Evolutionary conservation across 2,888 invertebrate genomes (phyloP), one percentile per base, ranked within the genome.

Genomic region (Celastrina argiolus): DNA sequence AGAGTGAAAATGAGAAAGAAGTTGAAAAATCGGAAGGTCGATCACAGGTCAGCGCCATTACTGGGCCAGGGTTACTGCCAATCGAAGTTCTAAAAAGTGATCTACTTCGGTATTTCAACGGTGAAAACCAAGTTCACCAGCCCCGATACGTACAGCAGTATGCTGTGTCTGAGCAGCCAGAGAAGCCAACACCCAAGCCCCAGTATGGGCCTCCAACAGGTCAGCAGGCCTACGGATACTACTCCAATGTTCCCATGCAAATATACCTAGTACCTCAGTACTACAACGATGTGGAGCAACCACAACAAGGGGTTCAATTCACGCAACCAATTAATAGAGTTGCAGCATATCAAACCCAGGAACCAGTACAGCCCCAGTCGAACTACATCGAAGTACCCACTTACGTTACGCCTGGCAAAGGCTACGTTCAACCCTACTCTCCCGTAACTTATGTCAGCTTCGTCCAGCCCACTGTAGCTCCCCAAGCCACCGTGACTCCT

Each of bases 1-100:
- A 92, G 65, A 92, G 92, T 73, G 94, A 94, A 80, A 88, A 89
- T 71, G 86, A 87, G 72, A 83, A 81, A 67, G 75, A 85, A 1
- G 68, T 74, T 10, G 83, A 82, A 0, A 82, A 83, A 68, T 69
- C 80, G 0, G 83, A 82, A 42, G 74, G 76, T 2, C 75, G 75
- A 16, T 71, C 79, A 7, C 78, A 81, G 68, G 71, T 70, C 18
- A 75, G 72, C 4, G 69, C 78, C 0, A 75, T 71, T 7, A 67
- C 75, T 0, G 78, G 73, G 2, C 75, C 73, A 6, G 77, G 74
- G 4, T 69, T 78, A n/a, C 69, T 77, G 22, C 80, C 84, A 1
- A 70, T 87, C 7, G 85, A 88, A 14, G 85, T 82, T 71, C 74
- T 89, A 7, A 90, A 88, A 68, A 85, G 75, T 66, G 84, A 83